Base-by-base conservation (phyloP, 2,888 invertebrate genomes). In the Aleiodes leptofemur region DNA sequence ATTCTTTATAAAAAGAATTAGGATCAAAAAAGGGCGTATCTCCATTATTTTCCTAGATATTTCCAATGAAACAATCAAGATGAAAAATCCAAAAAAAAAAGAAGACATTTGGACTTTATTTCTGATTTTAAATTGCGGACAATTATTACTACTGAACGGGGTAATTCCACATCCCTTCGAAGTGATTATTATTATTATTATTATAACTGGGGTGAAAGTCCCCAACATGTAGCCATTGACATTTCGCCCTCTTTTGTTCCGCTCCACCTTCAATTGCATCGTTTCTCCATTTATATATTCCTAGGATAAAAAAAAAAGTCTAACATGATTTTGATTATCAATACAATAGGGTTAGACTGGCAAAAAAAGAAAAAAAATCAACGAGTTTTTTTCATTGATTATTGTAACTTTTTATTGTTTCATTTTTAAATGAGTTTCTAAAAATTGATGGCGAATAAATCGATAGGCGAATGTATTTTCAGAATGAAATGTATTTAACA, bases 121-220 rank as follows among this genome's bases (percentile, higher is more conserved):
- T 11, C 23, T 70, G 71, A 38, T 74, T 72, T 64, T 73, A 66
- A 70, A 56, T 34, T 76, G 72, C 51, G 1, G 38, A 76, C 64
- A 59, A 76, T 80, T 43, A 74, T 80, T 79, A 75, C 78, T 77
- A 78, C 78, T 57, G 68, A 75, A 69, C 38, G 76, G 73, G 74
- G 48, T 59, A 43, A 56, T 61, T 34, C 53, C 14, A 73, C 72
- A 76, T 77, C 77, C 77, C 79, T 74, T 70, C 74, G 70, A 74
- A 77, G 74, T 82, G 83, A 85, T 85, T 82, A 85, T 85, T 82
- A 82, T 83, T 83, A 82, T 83, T 83, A 86, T 85, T 84, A 84
- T 85, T 34, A 34, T 34, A 34, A 84, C 86, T 83, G 83, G 79
- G 29, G 34, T 59, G 16, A 50, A 56, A 51, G 50, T 77, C 81